These are phyloP conservation scores for Petrocephalus zakoni DNA, from an alignment of 2,113 vertebrate genomes.

Conservation along the genomic window DNA sequence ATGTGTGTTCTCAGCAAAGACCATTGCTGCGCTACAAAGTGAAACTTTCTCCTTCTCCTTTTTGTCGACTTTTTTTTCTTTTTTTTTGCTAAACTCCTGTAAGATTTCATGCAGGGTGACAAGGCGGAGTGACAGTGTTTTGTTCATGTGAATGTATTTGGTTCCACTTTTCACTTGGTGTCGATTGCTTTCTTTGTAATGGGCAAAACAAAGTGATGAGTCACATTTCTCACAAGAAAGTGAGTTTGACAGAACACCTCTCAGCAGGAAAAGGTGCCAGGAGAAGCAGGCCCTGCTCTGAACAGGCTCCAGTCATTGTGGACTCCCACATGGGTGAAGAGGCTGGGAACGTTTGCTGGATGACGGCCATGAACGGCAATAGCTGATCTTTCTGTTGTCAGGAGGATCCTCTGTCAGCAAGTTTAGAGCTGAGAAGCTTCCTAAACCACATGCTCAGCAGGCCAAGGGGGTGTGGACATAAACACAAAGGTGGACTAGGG, in stretches of 20 bases:
- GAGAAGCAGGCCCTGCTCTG: not conserved
- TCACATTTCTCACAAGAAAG: slow-evolving; percentile 8
- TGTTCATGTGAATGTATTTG: slow-evolving; percentile 6
- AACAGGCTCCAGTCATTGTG: too few relatives aligned
- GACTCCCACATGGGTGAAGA: not conserved
- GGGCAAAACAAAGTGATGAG: slow-evolving; percentile 6
- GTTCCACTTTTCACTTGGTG: not conserved
- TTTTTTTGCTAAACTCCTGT: not conserved
- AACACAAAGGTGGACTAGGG: not conserved
- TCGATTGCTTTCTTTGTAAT: not conserved
- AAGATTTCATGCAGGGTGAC: not conserved
- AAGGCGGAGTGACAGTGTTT: slow-evolving; percentile 3
- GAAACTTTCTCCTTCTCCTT: not conserved
- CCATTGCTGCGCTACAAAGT: not conserved
- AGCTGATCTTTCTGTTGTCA: not conserved
- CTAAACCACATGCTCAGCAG: not conserved
- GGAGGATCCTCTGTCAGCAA: not conserved
- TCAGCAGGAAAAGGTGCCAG: not conserved
- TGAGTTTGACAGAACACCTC: not conserved
- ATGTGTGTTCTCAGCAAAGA: not conserved
- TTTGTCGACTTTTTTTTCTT: not conserved
- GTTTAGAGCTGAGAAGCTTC: not conserved
- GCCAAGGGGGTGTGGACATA: not conserved
- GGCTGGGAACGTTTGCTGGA: not conserved
- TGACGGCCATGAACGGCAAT: not conserved